Evolutionary conservation across 1,140 invertebrate genomes (phyloP).

Genomic region (Drosophila punjabiensis): DNA sequence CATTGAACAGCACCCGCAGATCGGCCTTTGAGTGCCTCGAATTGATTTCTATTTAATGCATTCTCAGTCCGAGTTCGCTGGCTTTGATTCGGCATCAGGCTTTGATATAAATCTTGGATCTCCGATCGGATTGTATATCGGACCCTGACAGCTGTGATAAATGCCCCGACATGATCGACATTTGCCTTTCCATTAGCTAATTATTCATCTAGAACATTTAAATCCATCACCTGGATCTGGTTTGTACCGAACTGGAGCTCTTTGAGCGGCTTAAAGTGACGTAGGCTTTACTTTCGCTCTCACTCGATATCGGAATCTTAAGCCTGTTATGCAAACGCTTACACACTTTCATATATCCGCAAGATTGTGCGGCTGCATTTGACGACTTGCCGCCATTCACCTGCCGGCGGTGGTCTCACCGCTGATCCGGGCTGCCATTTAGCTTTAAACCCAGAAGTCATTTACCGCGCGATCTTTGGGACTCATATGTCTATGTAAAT

Average conservation of each 20-base stretch:
- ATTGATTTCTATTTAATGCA: conserved; percentile 45
- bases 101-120: conserved; percentile 41
- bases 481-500: conserved; percentile 11
- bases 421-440: conserved; percentile 43
- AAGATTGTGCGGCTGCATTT: conserved; percentile 18
- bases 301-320: conserved; percentile 59
- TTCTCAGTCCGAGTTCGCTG: conserved; percentile 21
- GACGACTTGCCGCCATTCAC: conserved; percentile 71
- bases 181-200: conserved; percentile 26
- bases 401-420: conserved; percentile 39
- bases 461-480: conserved; percentile 49
- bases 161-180: conserved; percentile 10
- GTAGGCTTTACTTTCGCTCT: conserved; percentile 63
- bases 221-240: conserved; percentile 32
- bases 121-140: background rate
- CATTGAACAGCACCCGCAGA: conserved; percentile 31
- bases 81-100: conserved; percentile 10
- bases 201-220: conserved; percentile 32
- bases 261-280: background rate
- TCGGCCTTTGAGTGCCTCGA: conserved; percentile 32
- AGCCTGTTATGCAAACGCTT: conserved; percentile 64
- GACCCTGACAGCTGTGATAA: conserved; percentile 36
- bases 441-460: conserved; percentile 63
- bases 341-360: conserved; percentile 38
- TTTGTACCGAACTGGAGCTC: background rate